Evolutionary conservation across 2,797 vertebrate genomes (phyloP), one percentile per base, ranked within the genome.

Genomic region (Alcedo atthis): DNA sequence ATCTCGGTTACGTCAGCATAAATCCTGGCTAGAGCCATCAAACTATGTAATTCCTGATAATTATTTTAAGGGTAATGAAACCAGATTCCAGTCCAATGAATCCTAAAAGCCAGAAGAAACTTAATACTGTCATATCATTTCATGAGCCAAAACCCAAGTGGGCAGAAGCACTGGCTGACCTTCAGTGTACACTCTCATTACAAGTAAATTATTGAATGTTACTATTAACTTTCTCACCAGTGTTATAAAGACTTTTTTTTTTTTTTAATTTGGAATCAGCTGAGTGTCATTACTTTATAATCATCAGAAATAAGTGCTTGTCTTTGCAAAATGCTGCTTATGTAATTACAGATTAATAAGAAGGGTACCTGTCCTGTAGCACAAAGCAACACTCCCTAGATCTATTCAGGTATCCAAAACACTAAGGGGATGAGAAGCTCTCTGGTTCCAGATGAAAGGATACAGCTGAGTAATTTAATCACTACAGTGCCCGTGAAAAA

Each of bases 111-210:
- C 51, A 67, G 55, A 91, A 46, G 59, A 86, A 21, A 54, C 19
- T 66, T 62, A 53, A 70, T 81, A 57, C 24, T 90, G 81, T 67
- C 21, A 80, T 51, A 88, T 20, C 0, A 35, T 57, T 91, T 88
- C 69, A 76, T 70, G 86, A 90, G 71, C 25, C 81, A 77, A 90
- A 87, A 53, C n/a, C 49, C 75, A 90, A 84, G 75, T 37, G 63
- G 86, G 51, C 48, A 67, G 68, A 59, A 90, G 55, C 48, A 45
- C 63, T 89, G 85, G 68, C 85, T 88, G 81, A 95, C 90, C 78
- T 42, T 86, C 68, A 66, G 33, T 21, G 40, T 83, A 75, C 54
- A 88, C 14, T 58, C 53, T 77, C 46, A 74, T 77, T 33, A 80
- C 49, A 42, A 81, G 32, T 10, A 88, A 86, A 90, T 93, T 80